phyloP scores from a whole-genome alignment of 2,113 vertebrate species.

The Clinocottus analis region DNA sequence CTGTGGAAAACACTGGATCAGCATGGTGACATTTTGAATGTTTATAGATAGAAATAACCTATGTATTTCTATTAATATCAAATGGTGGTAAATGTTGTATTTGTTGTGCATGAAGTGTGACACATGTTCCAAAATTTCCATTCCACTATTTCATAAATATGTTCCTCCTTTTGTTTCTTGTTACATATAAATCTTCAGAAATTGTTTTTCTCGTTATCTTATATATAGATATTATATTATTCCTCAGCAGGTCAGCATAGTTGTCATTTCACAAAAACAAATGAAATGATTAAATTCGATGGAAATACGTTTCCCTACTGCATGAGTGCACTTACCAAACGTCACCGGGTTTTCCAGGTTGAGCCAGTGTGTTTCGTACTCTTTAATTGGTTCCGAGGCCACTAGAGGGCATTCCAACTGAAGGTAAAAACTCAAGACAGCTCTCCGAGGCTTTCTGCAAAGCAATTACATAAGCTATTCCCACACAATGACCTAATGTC shows the following conservation, averaged over 20 bases:
- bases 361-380: neutral
- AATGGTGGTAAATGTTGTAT: too few species aligned
- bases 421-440: neutral
- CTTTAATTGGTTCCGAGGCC: neutral
- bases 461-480: neutral
- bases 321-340: neutral
- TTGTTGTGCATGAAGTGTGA: too few species aligned
- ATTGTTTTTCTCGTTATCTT: neutral
- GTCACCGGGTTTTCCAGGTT: constrained; percentile 9
- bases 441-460: neutral
- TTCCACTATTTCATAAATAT: too few species aligned
- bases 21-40: too few species aligned
- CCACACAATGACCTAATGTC: neutral
- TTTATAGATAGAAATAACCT: too few species aligned
- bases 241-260: neutral
- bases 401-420: constrained; percentile 2
- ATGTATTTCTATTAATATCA: too few species aligned
- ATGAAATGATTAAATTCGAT: neutral
- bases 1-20: too few species aligned
- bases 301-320: neutral
- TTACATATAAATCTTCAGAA: too few species aligned
- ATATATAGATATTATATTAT: neutral
- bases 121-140: too few species aligned
- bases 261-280: neutral
- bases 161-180: too few species aligned